A percentile compares a stretch with the other conserved stretches of the same genome.
phyloP scores from a whole-genome alignment of 2,113 vertebrate genomes.

The human (Homo sapiens) region GRCh38 chr6:13793501-13794000 shows the following conservation, averaged over 20 bases:
- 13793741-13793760: not conserved
- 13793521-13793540: not conserved
- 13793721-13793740: not conserved
- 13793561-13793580: not conserved
- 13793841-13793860: not conserved
- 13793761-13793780: not conserved
- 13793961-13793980: not conserved
- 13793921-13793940: conserved; percentile 92
- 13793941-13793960: conserved; percentile 85
- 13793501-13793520: not conserved
- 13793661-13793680: not conserved
- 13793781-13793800: not conserved
- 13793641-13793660: not conserved
- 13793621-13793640: not conserved
- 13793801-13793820: not conserved
- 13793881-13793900: conserved; percentile 91
- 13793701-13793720: not conserved
- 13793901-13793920: conserved; percentile 91
- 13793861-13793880: not conserved
- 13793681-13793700: not conserved
- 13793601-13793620: not conserved
- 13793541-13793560: not conserved
- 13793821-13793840: no score
- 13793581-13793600: accelerated
- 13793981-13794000: not conserved